Evolutionary conservation across 2,888 invertebrate genomes (phyloP), one percentile per base, ranked within the genome.

Genomic region (Netelia fuscicornis): DNA sequence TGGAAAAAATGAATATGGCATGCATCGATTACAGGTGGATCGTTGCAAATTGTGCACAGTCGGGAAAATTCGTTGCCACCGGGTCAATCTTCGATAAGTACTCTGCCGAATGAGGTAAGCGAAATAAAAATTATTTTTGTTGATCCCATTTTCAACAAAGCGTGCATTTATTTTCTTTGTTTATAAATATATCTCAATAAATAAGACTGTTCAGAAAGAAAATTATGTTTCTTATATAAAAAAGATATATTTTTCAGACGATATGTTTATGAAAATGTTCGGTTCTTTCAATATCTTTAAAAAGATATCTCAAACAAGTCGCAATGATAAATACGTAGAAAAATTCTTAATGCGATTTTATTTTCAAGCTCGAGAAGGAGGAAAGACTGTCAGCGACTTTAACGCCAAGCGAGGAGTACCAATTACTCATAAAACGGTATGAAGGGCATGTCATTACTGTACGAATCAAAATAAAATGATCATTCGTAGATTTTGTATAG

Each of bases 321-420:
- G 48, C 30, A 1, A 76, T 76, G 20, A 2, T 3, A 30, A 30
- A 30, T 30, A 20, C 48, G 48, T 37, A 17, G 10, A 62, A 30
- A 20, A 82, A 58, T 54, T 30, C 77, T 64, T 58, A 20, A 52
- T 23, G 56, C 11, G n/a, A 70, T 52, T 13, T 37, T 54, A 68
- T 64, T 79, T 74, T 87, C 65, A 83, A 91, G 88, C 86, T 87
- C 68, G 93, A 93, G 20, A 93, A 92, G 85, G 93, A 93, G 68
- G 93, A 93, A 65, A 89, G 91, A 81, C 83, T 87, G 65, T 87
- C 74, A 17, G 44, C 91, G n/a, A 82, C 87, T 9, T 87, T 93
- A 72, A 94, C 93, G 23, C 93, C 93, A 11, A 93, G 93, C 71
- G 93, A 93, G 89, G 93, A 93, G 84, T 94, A 94, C 83, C 93